Evolutionary conservation across 1,140 invertebrate genomes (phyloP), one percentile per base, ranked within the genome.

Genomic region (Tyrophagus putrescentiae): DNA sequence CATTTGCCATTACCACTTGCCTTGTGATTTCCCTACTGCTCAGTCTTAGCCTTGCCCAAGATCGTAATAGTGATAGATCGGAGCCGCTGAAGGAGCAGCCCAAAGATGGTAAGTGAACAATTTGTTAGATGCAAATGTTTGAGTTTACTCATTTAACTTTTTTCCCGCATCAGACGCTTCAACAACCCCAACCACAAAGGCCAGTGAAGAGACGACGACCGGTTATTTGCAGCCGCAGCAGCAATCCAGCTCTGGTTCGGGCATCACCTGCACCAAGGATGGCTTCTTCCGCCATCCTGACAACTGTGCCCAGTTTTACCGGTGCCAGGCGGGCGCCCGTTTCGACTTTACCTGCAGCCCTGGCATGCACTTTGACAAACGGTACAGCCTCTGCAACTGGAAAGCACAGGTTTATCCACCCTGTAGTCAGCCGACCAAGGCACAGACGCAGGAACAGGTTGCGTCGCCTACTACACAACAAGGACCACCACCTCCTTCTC

Each of bases 221-320:
- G n/a, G n/a, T n/a, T n/a, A n/a, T n/a, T n/a, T n/a, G n/a, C 6
- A 25, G 9, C 6, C 16, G 18, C 18, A n/a, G n/a, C 31, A 34
- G 28, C 18, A 31, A 36, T 6, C 52, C 18, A 23, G 16, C 36
- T 48, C 33, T 36, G 27, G 25, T 41, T 42, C 39, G 29, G n/a
- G n/a, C n/a, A 13, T 57, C 31, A 21, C 70, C n/a, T 82, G 80
- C 64, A 67, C 64, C 9, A 60, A 74, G 54, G 76, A 77, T 65
- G 84, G 83, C 29, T 84, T 78, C 65, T 82, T 78, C 67, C 77
- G 79, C 5, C 70, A 83, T 71, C 76, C 76, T 28, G 71, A 72
- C n/a, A 71, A 79, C 39, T 86, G 84, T 67, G 76, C 56, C 44
- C 62, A 63, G 58, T 68, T 68, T 56, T 65, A 65, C 39, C 60